Evolutionary conservation across 2,113 vertebrate genomes (phyloP).

Genomic region (Rhynchopsitta pachyrhyncha): DNA sequence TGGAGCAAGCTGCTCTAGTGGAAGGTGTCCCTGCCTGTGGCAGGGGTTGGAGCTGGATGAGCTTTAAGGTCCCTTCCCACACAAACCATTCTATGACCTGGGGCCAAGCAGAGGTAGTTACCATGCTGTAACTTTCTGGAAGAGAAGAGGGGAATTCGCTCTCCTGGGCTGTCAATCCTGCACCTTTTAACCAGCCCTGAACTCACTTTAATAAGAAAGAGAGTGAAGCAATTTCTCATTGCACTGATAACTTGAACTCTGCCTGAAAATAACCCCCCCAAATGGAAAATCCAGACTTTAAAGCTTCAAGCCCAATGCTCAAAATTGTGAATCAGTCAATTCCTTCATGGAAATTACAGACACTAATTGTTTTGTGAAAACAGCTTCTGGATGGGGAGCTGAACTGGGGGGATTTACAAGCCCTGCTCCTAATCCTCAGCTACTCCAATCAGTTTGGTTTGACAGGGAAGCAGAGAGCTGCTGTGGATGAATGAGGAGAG

Average conservation of each 20-base stretch:
- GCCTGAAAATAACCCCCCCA: constrained; percentile 28
- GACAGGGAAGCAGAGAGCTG: neutral
- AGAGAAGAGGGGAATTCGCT: neutral
- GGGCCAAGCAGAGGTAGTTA: neutral
- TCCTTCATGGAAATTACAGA: constrained; percentile 27
- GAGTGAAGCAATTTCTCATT: constrained; percentile 21
- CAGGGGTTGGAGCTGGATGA: neutral
- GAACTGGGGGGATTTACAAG: constrained; percentile 25
- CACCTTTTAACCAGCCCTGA: neutral
- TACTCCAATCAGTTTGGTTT: neutral
- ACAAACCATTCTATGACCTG: neutral
- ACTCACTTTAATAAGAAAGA: neutral
- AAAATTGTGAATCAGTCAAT: constrained; percentile 25
- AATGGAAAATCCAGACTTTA: neutral
- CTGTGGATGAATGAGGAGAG: neutral
- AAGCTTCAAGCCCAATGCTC: neutral
- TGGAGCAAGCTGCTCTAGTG: neutral
- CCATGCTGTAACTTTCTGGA: neutral
- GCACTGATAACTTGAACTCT: constrained; percentile 20
- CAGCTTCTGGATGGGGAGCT: constrained; percentile 1
- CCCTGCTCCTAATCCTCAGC: constrained; percentile 23
- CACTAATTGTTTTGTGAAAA: constrained; percentile 65
- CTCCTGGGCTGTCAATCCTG: neutral
- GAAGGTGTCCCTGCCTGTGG: neutral
- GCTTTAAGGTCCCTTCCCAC: neutral